phyloP scores from a whole-genome alignment of 2,888 invertebrate genomes.

The Dinocampus coccinellae region DNA sequence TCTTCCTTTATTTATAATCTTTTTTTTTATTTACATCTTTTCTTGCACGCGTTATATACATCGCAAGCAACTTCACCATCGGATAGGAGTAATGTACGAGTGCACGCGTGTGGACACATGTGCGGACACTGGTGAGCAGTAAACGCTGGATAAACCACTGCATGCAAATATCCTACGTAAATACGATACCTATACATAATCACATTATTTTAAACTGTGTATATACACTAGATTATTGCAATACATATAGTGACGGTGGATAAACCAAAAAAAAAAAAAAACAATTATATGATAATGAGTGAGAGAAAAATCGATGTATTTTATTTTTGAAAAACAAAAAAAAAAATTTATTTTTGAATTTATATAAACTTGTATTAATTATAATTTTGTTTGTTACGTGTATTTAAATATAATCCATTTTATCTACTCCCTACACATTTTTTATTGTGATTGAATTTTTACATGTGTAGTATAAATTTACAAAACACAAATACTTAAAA shows the following conservation, averaged over 20 bases:
- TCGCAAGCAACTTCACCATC: conserved; percentile 2
- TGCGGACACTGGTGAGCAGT: background rate
- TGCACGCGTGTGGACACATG: conserved; percentile 2
- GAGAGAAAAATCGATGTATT: no score
- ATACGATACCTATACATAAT: background rate
- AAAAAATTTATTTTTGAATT: no score
- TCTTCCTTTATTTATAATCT: background rate
- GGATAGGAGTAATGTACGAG: conserved; percentile 18
- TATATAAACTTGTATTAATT: no score
- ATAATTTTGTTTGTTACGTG: no score
- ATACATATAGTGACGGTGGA: no score
- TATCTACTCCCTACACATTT: background rate
- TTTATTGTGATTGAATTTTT: background rate
- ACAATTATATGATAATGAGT: no score
- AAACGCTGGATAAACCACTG: background rate
- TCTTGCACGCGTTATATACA: background rate
- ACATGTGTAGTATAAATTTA: background rate
- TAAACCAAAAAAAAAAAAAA: no score
- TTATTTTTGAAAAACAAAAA: no score
- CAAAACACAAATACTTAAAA: background rate
- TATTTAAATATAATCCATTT: no score
- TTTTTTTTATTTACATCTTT: background rate
- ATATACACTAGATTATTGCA: background rate
- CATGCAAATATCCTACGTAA: conserved; percentile 7
- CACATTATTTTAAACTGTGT: no score